These are phyloP conservation scores for Himantopus leucocephalus DNA, from an alignment of 2,113 vertebrate genomes.

Conservation along the genomic window DNA sequence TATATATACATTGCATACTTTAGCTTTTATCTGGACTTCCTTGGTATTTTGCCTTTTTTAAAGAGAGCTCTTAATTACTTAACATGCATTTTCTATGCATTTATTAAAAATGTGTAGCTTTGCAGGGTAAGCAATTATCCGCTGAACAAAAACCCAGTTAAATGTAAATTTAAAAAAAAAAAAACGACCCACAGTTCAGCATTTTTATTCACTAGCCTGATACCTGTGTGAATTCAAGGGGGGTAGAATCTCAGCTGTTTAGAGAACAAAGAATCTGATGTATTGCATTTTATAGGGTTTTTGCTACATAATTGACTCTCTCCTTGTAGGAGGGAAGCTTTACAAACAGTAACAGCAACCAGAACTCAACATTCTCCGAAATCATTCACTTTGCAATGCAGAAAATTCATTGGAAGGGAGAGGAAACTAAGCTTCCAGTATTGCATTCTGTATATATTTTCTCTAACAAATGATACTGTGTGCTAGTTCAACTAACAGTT, in stretches of 20 bases:
- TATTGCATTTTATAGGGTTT: background rate
- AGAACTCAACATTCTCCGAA: background rate
- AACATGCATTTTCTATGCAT: background rate
- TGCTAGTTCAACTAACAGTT: background rate
- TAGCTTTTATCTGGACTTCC: background rate
- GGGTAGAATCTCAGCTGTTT: background rate
- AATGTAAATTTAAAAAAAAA: background rate
- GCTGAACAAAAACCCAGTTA: background rate
- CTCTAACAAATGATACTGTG: background rate
- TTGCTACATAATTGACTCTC: background rate
- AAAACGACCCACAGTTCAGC: background rate
- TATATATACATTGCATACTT: background rate
- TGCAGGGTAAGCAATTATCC: background rate
- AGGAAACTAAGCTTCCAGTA: background rate
- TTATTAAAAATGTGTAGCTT: background rate
- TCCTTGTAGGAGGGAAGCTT: background rate
- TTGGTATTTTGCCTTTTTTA: background rate
- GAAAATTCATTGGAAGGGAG: background rate
- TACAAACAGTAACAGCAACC: background rate
- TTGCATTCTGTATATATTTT: background rate
- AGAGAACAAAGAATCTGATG: background rate
- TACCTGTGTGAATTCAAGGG: constrained; percentile 23
- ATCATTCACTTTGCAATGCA: background rate
- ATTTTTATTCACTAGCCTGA: background rate
- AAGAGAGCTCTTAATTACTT: background rate